These are phyloP conservation scores for Sarcophilus harrisii DNA, from an alignment of 2,797 vertebrate species.

Conservation along the genomic window DNA sequence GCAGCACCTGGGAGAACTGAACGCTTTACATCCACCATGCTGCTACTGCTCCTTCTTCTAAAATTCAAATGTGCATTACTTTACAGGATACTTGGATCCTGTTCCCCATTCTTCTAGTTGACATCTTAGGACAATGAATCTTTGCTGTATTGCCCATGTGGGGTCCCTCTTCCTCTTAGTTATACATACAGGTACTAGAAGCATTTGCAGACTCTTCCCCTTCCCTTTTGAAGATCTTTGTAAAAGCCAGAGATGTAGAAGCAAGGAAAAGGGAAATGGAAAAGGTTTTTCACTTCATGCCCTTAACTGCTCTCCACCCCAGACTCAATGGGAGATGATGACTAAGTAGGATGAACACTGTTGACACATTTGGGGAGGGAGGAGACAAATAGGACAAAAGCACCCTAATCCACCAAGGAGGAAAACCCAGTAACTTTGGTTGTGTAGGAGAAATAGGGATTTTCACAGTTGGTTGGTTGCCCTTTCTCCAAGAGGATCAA, in stretches of 20 bases:
- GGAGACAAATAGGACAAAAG: background rate
- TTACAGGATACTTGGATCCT: slow-evolving; percentile 23
- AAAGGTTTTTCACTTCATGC: background rate
- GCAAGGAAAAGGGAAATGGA: background rate
- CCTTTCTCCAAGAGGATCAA: background rate
- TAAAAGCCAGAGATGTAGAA: background rate
- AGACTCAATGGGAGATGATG: background rate
- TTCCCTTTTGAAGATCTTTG: slow-evolving; percentile 17
- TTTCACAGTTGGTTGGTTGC: background rate
- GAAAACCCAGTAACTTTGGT: background rate
- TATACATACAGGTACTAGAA: background rate
- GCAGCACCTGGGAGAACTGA: background rate
- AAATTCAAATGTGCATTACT: slow-evolving; percentile 20
- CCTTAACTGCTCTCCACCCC: background rate
- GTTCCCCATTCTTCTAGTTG: slow-evolving; percentile 15
- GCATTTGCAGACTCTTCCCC: background rate
- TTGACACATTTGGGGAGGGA: background rate
- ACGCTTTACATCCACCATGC: background rate
- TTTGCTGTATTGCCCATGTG: background rate
- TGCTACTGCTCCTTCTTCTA: background rate
- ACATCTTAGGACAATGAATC: background rate
- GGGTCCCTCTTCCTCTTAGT: background rate
- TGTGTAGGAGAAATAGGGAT: background rate
- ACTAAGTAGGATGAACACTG: background rate
- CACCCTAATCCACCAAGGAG: background rate